These are phyloP conservation scores for Ophion obscuratus DNA, from an alignment of 2,888 invertebrate genomes.

Conservation along the genomic window DNA sequence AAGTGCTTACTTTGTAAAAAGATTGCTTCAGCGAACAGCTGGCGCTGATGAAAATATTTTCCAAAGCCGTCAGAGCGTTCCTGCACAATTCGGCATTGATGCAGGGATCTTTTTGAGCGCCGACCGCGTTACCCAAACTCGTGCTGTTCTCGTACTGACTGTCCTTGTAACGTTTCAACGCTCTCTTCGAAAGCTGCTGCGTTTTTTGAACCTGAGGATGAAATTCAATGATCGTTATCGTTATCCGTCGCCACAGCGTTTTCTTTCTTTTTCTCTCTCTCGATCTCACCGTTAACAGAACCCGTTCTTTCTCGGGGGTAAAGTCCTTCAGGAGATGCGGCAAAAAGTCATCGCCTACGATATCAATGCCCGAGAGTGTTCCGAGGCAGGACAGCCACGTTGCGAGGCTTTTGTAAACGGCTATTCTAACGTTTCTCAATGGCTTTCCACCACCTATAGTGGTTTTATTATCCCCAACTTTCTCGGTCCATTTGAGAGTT, in stretches of 20 bases:
- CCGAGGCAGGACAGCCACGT: constrained; percentile 76
- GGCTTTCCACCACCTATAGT: constrained; percentile 74
- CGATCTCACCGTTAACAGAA: constrained; percentile 75
- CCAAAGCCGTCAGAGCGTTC: constrained; percentile 73
- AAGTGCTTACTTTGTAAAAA: constrained; percentile 75
- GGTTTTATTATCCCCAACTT: constrained; percentile 63
- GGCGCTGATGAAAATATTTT: constrained; percentile 76
- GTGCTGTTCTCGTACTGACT: constrained; percentile 74
- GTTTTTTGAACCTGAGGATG: constrained; percentile 74
- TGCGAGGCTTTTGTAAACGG: constrained; percentile 76
- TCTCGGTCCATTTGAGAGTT: constrained; percentile 77
- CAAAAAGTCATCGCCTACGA: constrained; percentile 76
- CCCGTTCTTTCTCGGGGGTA: constrained; percentile 74
- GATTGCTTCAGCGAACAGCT: constrained; percentile 72
- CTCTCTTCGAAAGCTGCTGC: constrained; percentile 75
- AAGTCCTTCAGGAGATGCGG: constrained; percentile 76
- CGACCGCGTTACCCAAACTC: constrained; percentile 64
- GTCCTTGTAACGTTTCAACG: constrained; percentile 75
- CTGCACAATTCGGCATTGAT: constrained; percentile 73
- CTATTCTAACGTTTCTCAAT: constrained; percentile 73
- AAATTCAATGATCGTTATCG: constrained; percentile 13
- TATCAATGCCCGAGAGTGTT: constrained; percentile 78
- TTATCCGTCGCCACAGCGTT: not conserved
- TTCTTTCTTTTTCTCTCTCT: constrained; percentile 9
- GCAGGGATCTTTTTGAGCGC: constrained; percentile 58